Conservation (phyloP, 2,888 invertebrate species). For the Amitus sp. region DNA sequence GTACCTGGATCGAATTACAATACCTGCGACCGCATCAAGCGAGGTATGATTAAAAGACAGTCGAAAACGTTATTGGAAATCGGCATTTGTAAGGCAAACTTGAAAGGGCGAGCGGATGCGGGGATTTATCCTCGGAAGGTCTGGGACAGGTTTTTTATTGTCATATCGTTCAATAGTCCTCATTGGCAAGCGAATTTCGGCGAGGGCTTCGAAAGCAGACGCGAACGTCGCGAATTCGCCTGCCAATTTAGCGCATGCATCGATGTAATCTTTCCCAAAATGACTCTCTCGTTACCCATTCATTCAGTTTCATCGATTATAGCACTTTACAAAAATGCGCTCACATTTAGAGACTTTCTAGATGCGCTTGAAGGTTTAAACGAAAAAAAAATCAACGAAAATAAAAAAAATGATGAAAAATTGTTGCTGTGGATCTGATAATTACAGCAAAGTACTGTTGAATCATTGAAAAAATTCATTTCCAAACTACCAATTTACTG, state of each 20-base stretch:
- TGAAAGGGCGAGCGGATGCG: slow-evolving; percentile 27
- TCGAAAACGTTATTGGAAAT: slow-evolving; percentile 56
- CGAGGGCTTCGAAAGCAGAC: not conserved
- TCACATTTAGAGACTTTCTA: slow-evolving; percentile 8
- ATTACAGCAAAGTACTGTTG: too few species aligned
- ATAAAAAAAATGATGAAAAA: too few species aligned
- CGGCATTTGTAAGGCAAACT: slow-evolving; percentile 45
- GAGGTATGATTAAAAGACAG: slow-evolving; percentile 93
- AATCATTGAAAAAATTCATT: too few species aligned
- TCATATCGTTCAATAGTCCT: slow-evolving; percentile 12
- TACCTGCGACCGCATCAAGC: slow-evolving; percentile 92
- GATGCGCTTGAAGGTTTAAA: too few species aligned
- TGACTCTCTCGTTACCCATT: slow-evolving; percentile 15
- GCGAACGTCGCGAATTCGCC: slow-evolving; percentile 9
- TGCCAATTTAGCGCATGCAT: slow-evolving; percentile 35
- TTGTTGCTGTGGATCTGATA: too few species aligned
- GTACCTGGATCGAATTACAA: slow-evolving; percentile 92
- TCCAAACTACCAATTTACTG: too few species aligned
- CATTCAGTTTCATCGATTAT: slow-evolving; percentile 24
- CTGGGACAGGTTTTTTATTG: slow-evolving; percentile 27
- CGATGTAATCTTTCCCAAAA: slow-evolving; percentile 24
- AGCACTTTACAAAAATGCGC: slow-evolving; percentile 30
- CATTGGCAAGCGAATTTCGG: slow-evolving; percentile 13
- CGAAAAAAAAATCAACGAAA: too few species aligned
- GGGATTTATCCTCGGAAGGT: slow-evolving; percentile 24